Evolutionary conservation across 2,113 vertebrate species (phyloP), one percentile per base, ranked within the genome.

Genomic region (Aspidoscelis tigris): DNA sequence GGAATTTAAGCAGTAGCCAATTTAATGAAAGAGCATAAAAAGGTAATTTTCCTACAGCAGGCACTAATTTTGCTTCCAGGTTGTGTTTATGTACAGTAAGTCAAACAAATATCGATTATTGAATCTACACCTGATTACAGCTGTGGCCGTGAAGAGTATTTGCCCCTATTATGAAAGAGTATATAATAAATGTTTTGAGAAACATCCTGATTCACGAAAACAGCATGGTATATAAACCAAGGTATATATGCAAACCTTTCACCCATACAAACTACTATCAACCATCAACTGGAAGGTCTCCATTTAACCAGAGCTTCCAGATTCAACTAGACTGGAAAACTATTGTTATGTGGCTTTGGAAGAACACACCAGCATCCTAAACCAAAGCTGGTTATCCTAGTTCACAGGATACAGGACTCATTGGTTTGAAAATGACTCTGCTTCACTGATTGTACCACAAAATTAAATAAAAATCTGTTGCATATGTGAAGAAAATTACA

Each of bases 21-120:
- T 86, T 55, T 89, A 89, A 89, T n/a, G 83, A 69, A 81, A 85
- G 0, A 7, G 72, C 68, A 84, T 61, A 77, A 90, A 90, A 87
- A 82, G 83, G 75, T 1, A 84, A 87, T 78, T 85, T 83, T 11
- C 84, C 89, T 89, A 74, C 80, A 91, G 78, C 76, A 69, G 10
- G 74, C 26, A 41, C 55, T 76, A 80, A 82, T 80, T 81, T 81
- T 64, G 39, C 79, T 89, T 87, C 43, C 61, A 88, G 83, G 70
- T 43, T 47, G 6, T 61, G 21, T 9, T 26, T 53, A 80, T 69
- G 66, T 89, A 33, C 33, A 33, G 33, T 33, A 75, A 89, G 82
- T 76, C 79, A 85, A 80, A 65, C 75, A 84, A 89, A 77, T 76
- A 87, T 68, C 58, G 86, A 58, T 78, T 66, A 84, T 68, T 21